phyloP scores from a whole-genome alignment of 2,888 invertebrate genomes.

The Lochmaea capreae region DNA sequence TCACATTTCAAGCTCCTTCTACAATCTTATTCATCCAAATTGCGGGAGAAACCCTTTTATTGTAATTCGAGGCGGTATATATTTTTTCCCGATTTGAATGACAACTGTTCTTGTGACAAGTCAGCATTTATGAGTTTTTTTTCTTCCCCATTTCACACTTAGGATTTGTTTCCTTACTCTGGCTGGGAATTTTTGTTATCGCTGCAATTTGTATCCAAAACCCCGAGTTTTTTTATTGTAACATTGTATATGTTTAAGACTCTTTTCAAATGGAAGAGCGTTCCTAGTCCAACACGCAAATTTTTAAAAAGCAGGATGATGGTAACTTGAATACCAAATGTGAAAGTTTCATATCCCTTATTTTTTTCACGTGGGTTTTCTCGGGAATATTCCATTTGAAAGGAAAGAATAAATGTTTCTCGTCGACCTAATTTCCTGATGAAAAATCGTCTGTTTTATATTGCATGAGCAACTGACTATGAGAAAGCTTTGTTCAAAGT shows the following conservation, averaged over 20 bases:
- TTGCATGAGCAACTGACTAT: too few relatives aligned
- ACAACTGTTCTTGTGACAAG: slow-evolving; percentile 27
- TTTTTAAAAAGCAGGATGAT: background rate
- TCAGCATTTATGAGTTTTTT: slow-evolving; percentile 31
- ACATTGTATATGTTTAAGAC: slow-evolving; percentile 8
- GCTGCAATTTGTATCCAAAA: slow-evolving; percentile 25
- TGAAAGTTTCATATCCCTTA: background rate
- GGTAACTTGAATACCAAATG: background rate
- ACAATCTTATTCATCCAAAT: slow-evolving; percentile 25
- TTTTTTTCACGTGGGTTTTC: background rate
- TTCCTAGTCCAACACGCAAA: background rate
- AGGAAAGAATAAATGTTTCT: too few relatives aligned
- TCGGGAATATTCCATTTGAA: background rate
- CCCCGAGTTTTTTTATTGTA: slow-evolving; percentile 10
- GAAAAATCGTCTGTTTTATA: background rate
- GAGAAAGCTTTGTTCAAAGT: too few relatives aligned
- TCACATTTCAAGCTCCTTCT: background rate
- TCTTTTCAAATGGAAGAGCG: background rate
- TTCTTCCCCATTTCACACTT: slow-evolving; percentile 31
- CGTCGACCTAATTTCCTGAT: background rate
- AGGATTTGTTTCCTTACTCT: slow-evolving; percentile 24
- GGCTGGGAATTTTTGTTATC: slow-evolving; percentile 8
- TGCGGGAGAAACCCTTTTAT: slow-evolving; percentile 25
- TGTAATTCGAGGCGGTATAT: slow-evolving; percentile 27
- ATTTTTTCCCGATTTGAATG: slow-evolving; percentile 31